Percentiles rank a stretch among this genome's conserved stretches.
Evolutionary conservation across 2,797 vertebrate genomes (phyloP).

Genomic region (Pristis pectinata): DNA sequence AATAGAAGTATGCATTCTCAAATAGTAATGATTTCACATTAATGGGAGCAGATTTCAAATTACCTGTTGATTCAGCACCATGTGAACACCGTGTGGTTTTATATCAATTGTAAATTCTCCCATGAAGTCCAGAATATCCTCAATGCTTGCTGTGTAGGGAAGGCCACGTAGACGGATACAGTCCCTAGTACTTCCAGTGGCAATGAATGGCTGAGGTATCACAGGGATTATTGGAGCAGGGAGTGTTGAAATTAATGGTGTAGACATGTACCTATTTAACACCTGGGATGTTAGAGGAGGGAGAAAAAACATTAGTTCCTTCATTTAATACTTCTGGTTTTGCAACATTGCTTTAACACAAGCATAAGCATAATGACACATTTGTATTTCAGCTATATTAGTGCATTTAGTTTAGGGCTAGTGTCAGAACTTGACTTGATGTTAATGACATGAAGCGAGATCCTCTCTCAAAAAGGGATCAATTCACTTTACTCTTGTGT

Average conservation of each 20-base stretch:
- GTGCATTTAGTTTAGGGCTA: neutral
- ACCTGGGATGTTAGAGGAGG: conserved; percentile 61
- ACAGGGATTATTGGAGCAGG: conserved; percentile 74
- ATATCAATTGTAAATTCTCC: conserved; percentile 86
- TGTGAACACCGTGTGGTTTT: conserved; percentile 90
- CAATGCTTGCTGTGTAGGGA: conserved; percentile 85
- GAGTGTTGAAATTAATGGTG: conserved; percentile 81
- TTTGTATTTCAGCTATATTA: neutral
- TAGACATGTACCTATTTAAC: conserved; percentile 84
- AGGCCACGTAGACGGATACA: conserved; percentile 83
- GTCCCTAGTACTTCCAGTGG: conserved; percentile 70
- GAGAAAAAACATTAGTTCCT: neutral
- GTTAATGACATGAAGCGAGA: neutral
- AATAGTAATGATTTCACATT: neutral
- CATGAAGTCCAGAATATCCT: conserved; percentile 91
- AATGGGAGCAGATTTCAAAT: neutral
- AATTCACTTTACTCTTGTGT: neutral
- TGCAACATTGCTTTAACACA: neutral
- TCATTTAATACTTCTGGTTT: neutral
- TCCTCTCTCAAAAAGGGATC: neutral
- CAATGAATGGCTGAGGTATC: conserved; percentile 73
- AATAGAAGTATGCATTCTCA: neutral
- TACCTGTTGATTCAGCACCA: conserved; percentile 97
- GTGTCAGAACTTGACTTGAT: neutral
- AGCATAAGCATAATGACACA: neutral